Percentiles rank a stretch among this genome's conserved stretches.
These are phyloP conservation scores for Rhinella marina DNA, from an alignment of 2,797 vertebrate genomes.

Conservation along the genomic window DNA sequence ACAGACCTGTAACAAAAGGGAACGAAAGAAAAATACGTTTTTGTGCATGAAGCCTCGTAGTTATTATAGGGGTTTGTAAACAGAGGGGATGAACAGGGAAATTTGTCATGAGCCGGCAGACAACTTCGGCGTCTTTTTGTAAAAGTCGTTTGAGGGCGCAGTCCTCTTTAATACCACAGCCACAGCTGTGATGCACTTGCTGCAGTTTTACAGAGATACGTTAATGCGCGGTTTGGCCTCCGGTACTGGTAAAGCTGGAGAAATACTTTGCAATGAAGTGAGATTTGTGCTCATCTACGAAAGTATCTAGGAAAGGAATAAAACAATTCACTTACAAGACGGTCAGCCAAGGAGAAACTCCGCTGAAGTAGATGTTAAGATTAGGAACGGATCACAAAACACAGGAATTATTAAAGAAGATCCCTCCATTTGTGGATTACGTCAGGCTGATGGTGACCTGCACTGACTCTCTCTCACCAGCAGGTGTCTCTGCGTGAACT, in stretches of 20 bases:
- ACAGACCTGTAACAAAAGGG: too few species aligned
- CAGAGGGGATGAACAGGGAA: not conserved
- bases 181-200: not conserved
- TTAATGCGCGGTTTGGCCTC: not conserved
- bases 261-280: constrained; percentile 15
- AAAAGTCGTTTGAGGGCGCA: not conserved
- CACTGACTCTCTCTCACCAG: too few species aligned
- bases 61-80: too few species aligned
- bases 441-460: too few species aligned
- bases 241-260: not conserved
- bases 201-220: not conserved
- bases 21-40: too few species aligned
- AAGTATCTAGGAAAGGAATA: constrained; percentile 27
- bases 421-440: not conserved
- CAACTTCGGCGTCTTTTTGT: not conserved
- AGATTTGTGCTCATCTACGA: not conserved
- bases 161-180: not conserved
- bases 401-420: not conserved
- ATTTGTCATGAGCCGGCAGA: not conserved
- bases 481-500: too few species aligned
- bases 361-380: not conserved
- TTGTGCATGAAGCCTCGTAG: too few species aligned
- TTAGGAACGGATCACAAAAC: not conserved
- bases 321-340: not conserved
- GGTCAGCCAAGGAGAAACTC: not conserved